Base-by-base conservation (phyloP, 2,888 invertebrate genomes). In the Caenorhabditis sp. region DNA sequence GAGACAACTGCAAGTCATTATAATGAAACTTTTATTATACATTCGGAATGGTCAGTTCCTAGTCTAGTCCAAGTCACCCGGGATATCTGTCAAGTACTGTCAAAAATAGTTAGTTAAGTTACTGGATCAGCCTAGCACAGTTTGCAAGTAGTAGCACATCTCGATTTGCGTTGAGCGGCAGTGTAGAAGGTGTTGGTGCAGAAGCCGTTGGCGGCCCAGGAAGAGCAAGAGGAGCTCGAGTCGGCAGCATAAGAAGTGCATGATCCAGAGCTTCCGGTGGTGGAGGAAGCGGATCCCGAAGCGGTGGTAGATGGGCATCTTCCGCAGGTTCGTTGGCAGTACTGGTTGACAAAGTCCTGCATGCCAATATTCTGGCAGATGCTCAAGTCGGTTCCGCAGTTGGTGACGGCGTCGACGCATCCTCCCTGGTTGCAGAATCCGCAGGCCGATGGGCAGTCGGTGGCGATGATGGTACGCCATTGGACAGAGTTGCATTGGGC, bases 311-410 rank as follows among this genome's bases (percentile, higher is more conserved):
- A 76, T 32, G 76, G 76, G 20, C 74, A 74, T 65, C 74, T 65
- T 51, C 64, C 65, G 58, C 88, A 88, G 1, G 88, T 83, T 37
- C 80, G 78, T 26, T 88, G 74, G 47, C 88, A 88, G 61, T 82
- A 74, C 15, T 61, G 37, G 60, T 74, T 74, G 6, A 74, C 74
- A 35, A 74, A 74, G 51, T 74, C 74, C 60, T 74, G 74, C 74
- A 67, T 60, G 22, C 68, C 68, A 13, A 77, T 50, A 35, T 69
- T 64, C 9, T 62, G 55, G 13, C 69, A 69, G 50, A 68, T 77
- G 69, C 55, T 56, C 47, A 69, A 26, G 18, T 77, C 77, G 18
- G 55, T 77, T 28, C 55, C 69, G 35, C 77, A 77, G 55, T 69
- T 56, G 28, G 56, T 37, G 26, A 77, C 62, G 9, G 69, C 35